phyloP scores from a whole-genome alignment of 2,888 invertebrate genomes.

The Tetranychus piercei region DNA sequence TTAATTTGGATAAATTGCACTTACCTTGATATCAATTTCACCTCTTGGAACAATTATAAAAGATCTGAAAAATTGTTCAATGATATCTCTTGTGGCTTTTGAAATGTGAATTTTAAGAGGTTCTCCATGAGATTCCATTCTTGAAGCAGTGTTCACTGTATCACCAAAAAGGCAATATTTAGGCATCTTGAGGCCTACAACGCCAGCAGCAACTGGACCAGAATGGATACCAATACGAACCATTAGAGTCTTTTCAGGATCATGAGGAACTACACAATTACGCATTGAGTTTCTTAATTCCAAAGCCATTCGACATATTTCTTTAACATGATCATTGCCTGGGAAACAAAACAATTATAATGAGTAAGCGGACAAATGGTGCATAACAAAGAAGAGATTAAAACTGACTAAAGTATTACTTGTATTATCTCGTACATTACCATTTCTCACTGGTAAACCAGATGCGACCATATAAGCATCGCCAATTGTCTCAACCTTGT shows the following conservation, averaged over 20 bases:
- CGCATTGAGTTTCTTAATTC: slow-evolving; percentile 32
- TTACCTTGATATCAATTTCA: slow-evolving; percentile 26
- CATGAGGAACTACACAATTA: slow-evolving; percentile 34
- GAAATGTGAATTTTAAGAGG: slow-evolving; percentile 31
- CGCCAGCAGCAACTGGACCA: slow-evolving; percentile 76
- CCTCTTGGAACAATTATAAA: slow-evolving; percentile 25
- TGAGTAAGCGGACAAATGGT: slow-evolving; percentile 31
- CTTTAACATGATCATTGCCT: slow-evolving; percentile 34
- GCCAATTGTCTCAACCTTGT: slow-evolving; percentile 30
- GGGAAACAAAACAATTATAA: background rate
- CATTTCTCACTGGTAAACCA: slow-evolving; percentile 35
- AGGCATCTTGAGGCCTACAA: slow-evolving; percentile 81
- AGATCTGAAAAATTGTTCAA: slow-evolving; percentile 36
- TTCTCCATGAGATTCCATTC: slow-evolving; percentile 48
- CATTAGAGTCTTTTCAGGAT: slow-evolving; percentile 32
- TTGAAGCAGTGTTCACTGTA: slow-evolving; percentile 54
- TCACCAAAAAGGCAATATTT: slow-evolving; percentile 64
- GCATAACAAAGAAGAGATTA: slow-evolving; percentile 27
- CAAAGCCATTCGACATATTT: slow-evolving; percentile 35
- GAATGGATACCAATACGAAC: slow-evolving; percentile 35
- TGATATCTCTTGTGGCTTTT: slow-evolving; percentile 25
- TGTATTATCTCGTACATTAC: background rate
- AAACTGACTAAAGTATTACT: too few relatives aligned
- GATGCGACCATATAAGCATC: slow-evolving; percentile 36
- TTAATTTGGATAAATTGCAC: background rate